Percentiles rank a stretch among this genome's conserved stretches.
These are phyloP conservation scores for Heliocidaris erythrogramma DNA, from an alignment of 35 echinoderm and acorn worm species.

Conservation along the genomic window DNA sequence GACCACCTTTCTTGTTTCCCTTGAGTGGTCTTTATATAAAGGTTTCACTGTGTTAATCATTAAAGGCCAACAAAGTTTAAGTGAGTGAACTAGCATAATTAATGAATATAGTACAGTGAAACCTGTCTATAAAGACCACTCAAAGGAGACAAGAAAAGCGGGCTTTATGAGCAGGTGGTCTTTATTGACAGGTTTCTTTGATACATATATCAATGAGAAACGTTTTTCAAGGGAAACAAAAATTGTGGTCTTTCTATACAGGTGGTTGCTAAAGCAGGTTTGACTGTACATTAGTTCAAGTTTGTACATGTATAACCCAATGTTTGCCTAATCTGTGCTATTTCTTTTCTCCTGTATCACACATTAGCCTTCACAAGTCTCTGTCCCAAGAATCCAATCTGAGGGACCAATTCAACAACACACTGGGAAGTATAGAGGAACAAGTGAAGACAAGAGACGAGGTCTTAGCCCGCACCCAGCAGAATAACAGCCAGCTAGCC, in stretches of 20 bases:
- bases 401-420: constrained; percentile 94
- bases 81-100: no score
- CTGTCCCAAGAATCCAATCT: constrained; percentile 86
- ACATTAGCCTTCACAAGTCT: constrained; percentile 90
- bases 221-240: no score
- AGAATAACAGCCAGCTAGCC: constrained; percentile 71
- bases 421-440: constrained; percentile 81
- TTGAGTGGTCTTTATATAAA: no score
- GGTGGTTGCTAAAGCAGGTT: no score
- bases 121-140: no score
- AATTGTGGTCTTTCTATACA: no score
- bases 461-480: constrained; percentile 75
- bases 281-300: not conserved
- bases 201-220: no score
- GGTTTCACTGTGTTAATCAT: no score
- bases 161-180: no score
- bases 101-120: constrained; percentile 15
- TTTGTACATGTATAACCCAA: not conserved
- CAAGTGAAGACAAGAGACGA: constrained; percentile 80
- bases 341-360: not conserved
- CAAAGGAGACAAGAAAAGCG: no score
- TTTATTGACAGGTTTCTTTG: no score
- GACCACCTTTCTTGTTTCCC: no score
- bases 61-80: not conserved
- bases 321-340: not conserved